Evolutionary conservation across 2,797 vertebrate species (phyloP).

Genomic region (Megaceryle alcyon): DNA sequence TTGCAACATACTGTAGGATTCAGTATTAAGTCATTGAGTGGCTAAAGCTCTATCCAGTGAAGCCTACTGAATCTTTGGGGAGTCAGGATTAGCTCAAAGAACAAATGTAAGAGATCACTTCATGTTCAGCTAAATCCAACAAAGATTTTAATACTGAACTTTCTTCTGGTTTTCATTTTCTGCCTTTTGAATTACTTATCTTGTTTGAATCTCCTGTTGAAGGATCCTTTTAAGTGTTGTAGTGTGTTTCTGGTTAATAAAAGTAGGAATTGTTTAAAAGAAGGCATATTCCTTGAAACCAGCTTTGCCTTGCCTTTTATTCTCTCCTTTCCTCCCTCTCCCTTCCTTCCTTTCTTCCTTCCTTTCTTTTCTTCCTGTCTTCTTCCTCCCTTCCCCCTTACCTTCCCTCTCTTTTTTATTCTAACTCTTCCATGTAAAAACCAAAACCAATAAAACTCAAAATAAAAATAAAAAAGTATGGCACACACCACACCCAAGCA

Average conservation of each 20-base stretch:
- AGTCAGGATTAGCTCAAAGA: conserved; percentile 51
- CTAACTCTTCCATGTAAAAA: background rate
- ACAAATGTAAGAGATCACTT: conserved; percentile 40
- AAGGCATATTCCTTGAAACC: background rate
- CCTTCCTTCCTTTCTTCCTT: background rate
- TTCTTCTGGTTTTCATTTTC: conserved; percentile 61
- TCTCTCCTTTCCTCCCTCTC: background rate
- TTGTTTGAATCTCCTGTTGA: background rate
- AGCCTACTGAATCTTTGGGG: conserved; percentile 31
- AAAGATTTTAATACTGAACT: conserved; percentile 18
- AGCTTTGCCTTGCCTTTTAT: background rate
- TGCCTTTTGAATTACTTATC: conserved; percentile 36
- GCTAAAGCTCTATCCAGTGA: conserved; percentile 9
- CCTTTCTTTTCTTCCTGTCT: background rate
- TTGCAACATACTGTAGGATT: conserved; percentile 60
- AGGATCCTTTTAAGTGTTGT: background rate
- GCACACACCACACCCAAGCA: background rate
- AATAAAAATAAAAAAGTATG: background rate
- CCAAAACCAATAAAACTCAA: fast-evolving
- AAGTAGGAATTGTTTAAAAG: conserved; percentile 4
- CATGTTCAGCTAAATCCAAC: conserved; percentile 29
- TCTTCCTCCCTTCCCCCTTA: background rate
- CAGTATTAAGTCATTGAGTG: conserved; percentile 24
- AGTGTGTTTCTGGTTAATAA: conserved; percentile 21
- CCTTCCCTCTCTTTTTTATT: background rate